These are phyloP conservation scores for Meiosimyza decipiens DNA, from an alignment of 2,888 invertebrate genomes.

Conservation along the genomic window DNA sequence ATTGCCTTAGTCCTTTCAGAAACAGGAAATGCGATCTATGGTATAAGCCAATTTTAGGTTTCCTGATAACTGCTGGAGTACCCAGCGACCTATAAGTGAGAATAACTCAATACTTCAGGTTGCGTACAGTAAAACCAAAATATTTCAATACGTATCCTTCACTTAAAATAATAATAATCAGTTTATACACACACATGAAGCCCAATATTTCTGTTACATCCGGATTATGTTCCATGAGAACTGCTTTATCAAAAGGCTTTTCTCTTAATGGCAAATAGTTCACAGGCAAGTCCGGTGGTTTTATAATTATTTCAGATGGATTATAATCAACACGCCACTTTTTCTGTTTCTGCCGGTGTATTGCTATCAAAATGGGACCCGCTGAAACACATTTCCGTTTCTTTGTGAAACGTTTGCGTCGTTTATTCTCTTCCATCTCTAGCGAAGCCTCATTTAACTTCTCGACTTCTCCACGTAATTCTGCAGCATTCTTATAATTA, in stretches of 20 bases:
- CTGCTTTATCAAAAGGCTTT: constrained; percentile 48
- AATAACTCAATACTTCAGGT: background rate
- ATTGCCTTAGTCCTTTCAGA: too few species aligned
- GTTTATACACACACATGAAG: constrained; percentile 54
- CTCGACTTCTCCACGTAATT: constrained; percentile 46
- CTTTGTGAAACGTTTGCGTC: constrained; percentile 58
- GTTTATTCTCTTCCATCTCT: constrained; percentile 59
- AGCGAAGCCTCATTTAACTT: constrained; percentile 54
- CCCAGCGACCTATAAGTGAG: too few species aligned
- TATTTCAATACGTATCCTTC: background rate
- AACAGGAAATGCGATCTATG: too few species aligned
- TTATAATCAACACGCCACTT: constrained; percentile 1
- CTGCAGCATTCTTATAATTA: constrained; percentile 35
- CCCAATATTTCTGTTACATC: constrained; percentile 47
- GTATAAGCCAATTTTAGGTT: too few species aligned
- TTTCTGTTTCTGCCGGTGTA: constrained; percentile 46
- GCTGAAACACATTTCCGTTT: constrained; percentile 64
- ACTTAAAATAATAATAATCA: too few species aligned
- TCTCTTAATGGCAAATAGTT: constrained; percentile 50
- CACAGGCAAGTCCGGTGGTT: background rate
- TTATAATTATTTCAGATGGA: background rate
- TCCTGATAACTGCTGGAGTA: too few species aligned
- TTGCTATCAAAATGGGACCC: constrained; percentile 60
- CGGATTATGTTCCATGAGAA: constrained; percentile 22
- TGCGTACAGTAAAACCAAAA: background rate